Evolutionary conservation across 2,888 invertebrate genomes (phyloP).

Genomic region (Glyphotaelius pellucidus): DNA sequence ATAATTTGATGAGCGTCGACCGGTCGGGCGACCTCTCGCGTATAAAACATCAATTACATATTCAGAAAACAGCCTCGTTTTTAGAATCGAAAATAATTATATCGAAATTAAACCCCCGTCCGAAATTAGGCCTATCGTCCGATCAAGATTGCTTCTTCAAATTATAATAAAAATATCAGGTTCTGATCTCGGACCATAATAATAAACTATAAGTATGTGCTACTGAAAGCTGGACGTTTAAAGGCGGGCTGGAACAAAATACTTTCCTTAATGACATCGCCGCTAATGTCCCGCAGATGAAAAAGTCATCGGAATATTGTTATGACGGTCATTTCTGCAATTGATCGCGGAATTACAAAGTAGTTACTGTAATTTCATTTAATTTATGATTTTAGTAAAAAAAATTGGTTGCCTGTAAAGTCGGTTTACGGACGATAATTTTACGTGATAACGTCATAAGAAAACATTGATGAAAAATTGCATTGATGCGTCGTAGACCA

Average conservation of each 20-base stretch:
- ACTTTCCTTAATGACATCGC: not conserved
- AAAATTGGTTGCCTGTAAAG: no score
- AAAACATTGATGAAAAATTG: no score
- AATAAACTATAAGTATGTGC: constrained; percentile 5
- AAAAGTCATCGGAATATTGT: constrained; percentile 5
- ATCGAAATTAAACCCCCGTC: constrained; percentile 56
- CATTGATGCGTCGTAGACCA: no score
- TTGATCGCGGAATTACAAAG: not conserved
- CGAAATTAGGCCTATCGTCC: constrained; percentile 60
- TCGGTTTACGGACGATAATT: no score
- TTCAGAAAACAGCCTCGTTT: constrained; percentile 55
- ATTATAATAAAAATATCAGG: constrained; percentile 53
- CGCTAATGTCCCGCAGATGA: not conserved
- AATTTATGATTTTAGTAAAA: no score
- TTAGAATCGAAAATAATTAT: constrained; percentile 59
- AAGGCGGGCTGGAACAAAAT: not conserved
- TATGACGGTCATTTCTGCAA: not conserved
- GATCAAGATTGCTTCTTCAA: constrained; percentile 58
- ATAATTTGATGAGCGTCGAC: constrained; percentile 55
- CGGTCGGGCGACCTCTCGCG: constrained; percentile 50
- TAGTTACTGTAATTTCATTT: not conserved
- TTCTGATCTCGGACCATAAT: constrained; percentile 21
- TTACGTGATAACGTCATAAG: no score
- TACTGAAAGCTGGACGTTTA: constrained; percentile 16
- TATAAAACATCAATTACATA: constrained; percentile 63